phyloP scores from a whole-genome alignment of 2,797 vertebrate genomes.

The Anguilla obscura region DNA sequence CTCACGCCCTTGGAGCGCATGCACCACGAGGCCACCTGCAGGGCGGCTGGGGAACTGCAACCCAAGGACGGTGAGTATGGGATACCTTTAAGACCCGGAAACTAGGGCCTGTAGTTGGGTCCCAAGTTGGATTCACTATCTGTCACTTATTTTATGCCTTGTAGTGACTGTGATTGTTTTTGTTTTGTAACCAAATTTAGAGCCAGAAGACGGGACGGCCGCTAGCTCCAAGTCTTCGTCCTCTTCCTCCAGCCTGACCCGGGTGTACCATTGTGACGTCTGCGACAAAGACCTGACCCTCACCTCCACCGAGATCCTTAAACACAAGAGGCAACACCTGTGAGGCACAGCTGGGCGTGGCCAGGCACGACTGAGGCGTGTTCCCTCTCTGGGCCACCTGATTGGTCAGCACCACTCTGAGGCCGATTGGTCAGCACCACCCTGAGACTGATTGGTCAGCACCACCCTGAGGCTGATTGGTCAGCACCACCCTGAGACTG shows the following conservation, averaged over 20 bases:
- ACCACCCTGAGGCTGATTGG: too few relatives aligned
- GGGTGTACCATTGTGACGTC: slow-evolving; percentile 76
- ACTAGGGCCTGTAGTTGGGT: neutral
- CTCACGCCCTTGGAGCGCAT: slow-evolving; percentile 87
- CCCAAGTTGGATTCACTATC: neutral
- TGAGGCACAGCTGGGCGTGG: neutral
- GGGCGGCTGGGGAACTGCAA: slow-evolving; percentile 57
- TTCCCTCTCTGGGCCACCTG: too few relatives aligned
- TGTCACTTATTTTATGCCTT: neutral
- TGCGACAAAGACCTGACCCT: slow-evolving; percentile 79
- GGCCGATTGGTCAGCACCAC: too few relatives aligned
- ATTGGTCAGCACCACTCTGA: too few relatives aligned
- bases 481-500: too few relatives aligned
- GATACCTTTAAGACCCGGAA: neutral
- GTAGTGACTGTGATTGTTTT: neutral
- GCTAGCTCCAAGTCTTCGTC: neutral
- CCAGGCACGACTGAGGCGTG: neutral
- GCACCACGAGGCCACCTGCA: slow-evolving; percentile 80
- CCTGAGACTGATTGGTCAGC: neutral
- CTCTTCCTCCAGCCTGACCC: slow-evolving; percentile 63
- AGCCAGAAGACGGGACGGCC: slow-evolving; percentile 39
- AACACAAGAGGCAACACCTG: slow-evolving; percentile 81
- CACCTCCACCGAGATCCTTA: slow-evolving; percentile 85
- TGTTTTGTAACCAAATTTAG: slow-evolving; percentile 40
- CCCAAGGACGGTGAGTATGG: slow-evolving; percentile 18